Percentiles rank a stretch among this genome's conserved stretches.
phyloP scores from a whole-genome alignment of 2,113 vertebrate genomes.

The Oryzias curvinotus region DNA sequence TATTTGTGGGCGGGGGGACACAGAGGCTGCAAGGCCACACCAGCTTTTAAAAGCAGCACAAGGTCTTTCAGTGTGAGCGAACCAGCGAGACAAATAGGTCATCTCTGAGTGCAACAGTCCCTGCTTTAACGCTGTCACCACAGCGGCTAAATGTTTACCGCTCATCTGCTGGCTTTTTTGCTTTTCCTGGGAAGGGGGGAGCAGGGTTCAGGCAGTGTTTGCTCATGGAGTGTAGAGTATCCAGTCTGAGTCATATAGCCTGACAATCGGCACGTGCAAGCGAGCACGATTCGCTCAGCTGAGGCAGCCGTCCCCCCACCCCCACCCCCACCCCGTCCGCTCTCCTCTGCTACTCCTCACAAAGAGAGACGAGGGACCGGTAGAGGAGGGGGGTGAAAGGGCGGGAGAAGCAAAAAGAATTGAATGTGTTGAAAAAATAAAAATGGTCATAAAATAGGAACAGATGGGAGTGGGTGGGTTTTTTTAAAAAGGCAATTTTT shows the following conservation, averaged over 20 bases:
- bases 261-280: conserved; percentile 80
- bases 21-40: conserved; percentile 31
- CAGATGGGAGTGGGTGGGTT: conserved; percentile 1
- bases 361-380: conserved; percentile 68
- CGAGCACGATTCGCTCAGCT: conserved; percentile 75
- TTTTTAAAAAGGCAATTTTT: conserved; percentile 62
- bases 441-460: conserved; percentile 14
- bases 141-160: conserved; percentile 10
- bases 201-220: conserved; percentile 53
- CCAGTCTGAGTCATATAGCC: conserved; percentile 70
- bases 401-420: conserved; percentile 18
- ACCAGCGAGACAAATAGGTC: conserved; percentile 3
- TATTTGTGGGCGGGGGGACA: conserved; percentile 60
- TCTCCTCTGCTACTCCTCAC: conserved; percentile 49
- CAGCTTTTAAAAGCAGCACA: conserved; percentile 15
- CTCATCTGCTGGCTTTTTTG: conserved; percentile 20
- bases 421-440: conserved; percentile 37
- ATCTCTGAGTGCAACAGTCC: neutral
- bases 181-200: conserved; percentile 7
- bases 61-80: conserved; percentile 19
- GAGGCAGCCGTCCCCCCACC: conserved; percentile 35
- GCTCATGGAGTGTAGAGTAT: conserved; percentile 51
- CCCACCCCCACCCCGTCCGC: neutral
- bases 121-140: neutral
- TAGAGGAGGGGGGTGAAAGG: conserved; percentile 16